These are phyloP conservation scores for Parapristionchus giblindavisi DNA, from an alignment of 2,888 invertebrate species.

Conservation along the genomic window DNA sequence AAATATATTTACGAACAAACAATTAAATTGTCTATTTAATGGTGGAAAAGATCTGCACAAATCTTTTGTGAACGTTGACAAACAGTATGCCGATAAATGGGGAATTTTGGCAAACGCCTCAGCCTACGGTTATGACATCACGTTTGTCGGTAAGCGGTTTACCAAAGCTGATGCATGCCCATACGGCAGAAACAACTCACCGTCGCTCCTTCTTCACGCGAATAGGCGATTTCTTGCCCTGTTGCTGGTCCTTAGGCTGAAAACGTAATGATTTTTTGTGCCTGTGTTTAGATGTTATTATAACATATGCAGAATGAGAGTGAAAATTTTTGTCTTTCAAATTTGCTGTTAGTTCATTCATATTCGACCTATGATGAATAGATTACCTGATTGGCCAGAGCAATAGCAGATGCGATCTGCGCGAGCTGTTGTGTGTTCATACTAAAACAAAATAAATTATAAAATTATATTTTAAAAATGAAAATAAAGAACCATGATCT, in stretches of 20 bases:
- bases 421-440: constrained; percentile 47
- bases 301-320: too few species aligned
- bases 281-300: not conserved
- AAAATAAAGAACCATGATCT: too few species aligned
- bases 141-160: too few species aligned
- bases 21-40: too few species aligned
- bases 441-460: constrained; percentile 14
- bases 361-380: too few species aligned
- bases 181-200: not conserved
- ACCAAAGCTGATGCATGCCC: not conserved
- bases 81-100: too few species aligned
- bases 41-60: too few species aligned
- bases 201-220: constrained; percentile 24
- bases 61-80: not conserved
- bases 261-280: not conserved
- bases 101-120: too few species aligned
- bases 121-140: too few species aligned
- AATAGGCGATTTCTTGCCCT: constrained; percentile 21
- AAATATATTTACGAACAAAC: too few species aligned
- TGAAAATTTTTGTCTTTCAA: too few species aligned
- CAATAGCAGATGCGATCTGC: constrained; percentile 55
- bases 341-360: too few species aligned
- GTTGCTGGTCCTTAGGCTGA: constrained; percentile 14
- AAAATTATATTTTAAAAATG: not conserved
- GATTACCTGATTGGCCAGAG: constrained; percentile 42